phyloP scores from a whole-genome alignment of 2,797 vertebrate genomes.

The Malacoraja senta region DNA sequence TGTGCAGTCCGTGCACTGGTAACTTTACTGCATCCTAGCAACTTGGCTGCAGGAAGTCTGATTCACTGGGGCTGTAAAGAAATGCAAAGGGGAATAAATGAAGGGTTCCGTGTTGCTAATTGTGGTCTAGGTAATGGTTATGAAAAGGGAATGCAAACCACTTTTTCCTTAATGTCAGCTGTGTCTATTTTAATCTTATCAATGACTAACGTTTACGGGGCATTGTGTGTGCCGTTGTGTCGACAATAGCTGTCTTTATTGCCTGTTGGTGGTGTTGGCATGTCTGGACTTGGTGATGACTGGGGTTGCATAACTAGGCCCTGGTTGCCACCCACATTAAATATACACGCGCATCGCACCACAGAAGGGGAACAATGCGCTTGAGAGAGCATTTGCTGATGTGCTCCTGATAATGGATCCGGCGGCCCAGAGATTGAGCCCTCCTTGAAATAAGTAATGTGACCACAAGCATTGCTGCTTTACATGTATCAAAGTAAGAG shows the following conservation, averaged over 20 bases:
- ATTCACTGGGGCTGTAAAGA: slow-evolving; percentile 26
- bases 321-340: slow-evolving; percentile 29
- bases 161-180: neutral
- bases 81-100: neutral
- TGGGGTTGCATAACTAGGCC: neutral
- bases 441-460: neutral
- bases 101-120: neutral
- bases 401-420: neutral
- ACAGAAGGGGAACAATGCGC: slow-evolving; percentile 8
- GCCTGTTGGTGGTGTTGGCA: slow-evolving; percentile 17
- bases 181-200: slow-evolving; percentile 14
- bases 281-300: slow-evolving; percentile 37
- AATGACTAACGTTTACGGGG: neutral
- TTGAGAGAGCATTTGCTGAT: slow-evolving; percentile 7
- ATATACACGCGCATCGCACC: slow-evolving; percentile 2
- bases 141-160: slow-evolving; percentile 18
- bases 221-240: neutral
- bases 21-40: neutral
- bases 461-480: neutral
- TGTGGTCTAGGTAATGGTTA: neutral
- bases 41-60: slow-evolving; percentile 26
- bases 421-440: neutral
- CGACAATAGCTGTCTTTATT: slow-evolving; percentile 10
- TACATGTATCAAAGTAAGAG: neutral
- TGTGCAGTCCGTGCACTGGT: neutral